phyloP scores from a whole-genome alignment of 1,140 invertebrate genomes.

The Drosophila nasuta region DNA sequence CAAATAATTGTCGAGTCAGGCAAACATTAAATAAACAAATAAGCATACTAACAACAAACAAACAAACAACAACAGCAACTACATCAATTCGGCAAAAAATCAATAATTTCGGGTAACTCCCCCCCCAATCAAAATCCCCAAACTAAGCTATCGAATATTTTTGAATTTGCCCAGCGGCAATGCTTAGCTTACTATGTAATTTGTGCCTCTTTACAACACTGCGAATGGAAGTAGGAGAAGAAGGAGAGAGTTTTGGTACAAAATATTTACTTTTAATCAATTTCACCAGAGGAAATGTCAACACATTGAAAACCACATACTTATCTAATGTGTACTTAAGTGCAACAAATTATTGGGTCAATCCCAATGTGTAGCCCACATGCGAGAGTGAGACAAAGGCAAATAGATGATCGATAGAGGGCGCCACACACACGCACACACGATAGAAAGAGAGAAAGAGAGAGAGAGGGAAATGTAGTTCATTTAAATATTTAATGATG shows the following conservation, averaged over 20 bases:
- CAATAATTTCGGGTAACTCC: conserved; percentile 39
- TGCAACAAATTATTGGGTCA: conserved; percentile 55
- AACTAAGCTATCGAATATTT: neutral
- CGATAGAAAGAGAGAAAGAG: neutral
- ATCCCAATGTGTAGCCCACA: conserved; percentile 22
- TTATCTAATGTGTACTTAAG: conserved; percentile 58
- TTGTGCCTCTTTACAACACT: conserved; percentile 14
- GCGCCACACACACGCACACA: neutral
- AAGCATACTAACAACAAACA: conserved; percentile 26
- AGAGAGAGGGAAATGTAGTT: conserved; percentile 33
- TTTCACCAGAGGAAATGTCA: conserved; percentile 41
- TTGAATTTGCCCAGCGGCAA: conserved; percentile 1
- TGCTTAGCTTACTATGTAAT: conserved; percentile 4
- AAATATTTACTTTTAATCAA: conserved; percentile 54
- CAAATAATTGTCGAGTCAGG: conserved; percentile 55
- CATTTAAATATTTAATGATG: conserved; percentile 57
- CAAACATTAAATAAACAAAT: conserved; percentile 58
- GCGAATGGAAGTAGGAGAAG: neutral
- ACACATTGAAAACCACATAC: conserved; percentile 26
- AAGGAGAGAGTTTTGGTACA: conserved; percentile 4
- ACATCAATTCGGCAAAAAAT: conserved; percentile 49
- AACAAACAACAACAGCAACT: conserved; percentile 14
- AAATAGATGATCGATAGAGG: conserved; percentile 30
- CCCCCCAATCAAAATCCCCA: conserved; percentile 3
- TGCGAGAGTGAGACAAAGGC: conserved; percentile 2